Base-by-base conservation (phyloP, 2,888 invertebrate genomes). In the Drosophila anomelani region DNA sequence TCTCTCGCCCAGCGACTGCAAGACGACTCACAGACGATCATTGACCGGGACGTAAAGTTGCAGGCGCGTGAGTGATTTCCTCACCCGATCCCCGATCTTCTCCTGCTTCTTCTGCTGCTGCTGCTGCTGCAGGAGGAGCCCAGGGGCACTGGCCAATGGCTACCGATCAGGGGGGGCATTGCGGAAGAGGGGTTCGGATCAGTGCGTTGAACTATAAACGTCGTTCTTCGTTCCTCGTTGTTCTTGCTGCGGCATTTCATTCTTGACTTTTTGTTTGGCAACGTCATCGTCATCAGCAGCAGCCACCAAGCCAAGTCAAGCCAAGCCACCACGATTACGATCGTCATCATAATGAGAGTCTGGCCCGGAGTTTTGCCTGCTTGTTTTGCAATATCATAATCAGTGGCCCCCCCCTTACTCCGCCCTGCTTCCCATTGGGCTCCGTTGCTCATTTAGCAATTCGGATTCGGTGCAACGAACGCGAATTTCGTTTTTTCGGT, bases 141-240 rank as follows among this genome's bases (percentile, higher is more conserved):
- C 61, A 61, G 62, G 78, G 82, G 69, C 85, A 85, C 68, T 81
- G 85, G 55, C 79, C 85, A 87, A n/a, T 75, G 81, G 82, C 82
- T 78, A 80, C 67, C 68, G 81, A 86, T 77, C 59, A 12, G 56
- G 26, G 41, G 59, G 61, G 17, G 29, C 29, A 59, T 47, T 54
- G 64, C 63, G 20, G 71, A 44, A 53, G 56, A 49, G 49, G 36
- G 68, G 58, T 4, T 10, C 36, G 47, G 55, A 44, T 46, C 64
- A 70, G 89, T 84, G 81, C 91, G 91, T 88, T 90, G 90, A 91
- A 89, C 91, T 90, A 90, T 91, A 80, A 89, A 91, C 85, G 90
- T 88, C 81, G 79, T 75, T 75, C 76, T 58, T 71, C 61, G 73
- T 54, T 69, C 63, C 66, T 56, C 75, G 51, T 29, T 73, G 58